Conservation (phyloP, 2,797 vertebrate species). For the Centropyge bicolor region DNA sequence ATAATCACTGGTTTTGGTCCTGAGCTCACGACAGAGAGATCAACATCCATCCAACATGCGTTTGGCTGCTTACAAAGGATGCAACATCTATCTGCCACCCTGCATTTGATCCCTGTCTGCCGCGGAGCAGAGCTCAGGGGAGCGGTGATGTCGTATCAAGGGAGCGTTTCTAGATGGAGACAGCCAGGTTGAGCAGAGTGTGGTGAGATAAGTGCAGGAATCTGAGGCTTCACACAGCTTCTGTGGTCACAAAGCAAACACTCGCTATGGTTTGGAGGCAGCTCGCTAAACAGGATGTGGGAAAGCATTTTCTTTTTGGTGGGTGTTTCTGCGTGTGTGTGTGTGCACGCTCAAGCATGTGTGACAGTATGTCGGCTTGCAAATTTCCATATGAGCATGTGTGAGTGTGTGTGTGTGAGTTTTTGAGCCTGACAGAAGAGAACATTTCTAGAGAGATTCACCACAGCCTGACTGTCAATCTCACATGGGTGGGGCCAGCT, state of each 20-base stretch:
- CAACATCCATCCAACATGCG: neutral
- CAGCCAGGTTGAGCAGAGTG: constrained; percentile 43
- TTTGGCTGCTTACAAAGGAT: neutral
- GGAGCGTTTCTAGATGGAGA: constrained; percentile 47
- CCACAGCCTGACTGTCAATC: constrained; percentile 36
- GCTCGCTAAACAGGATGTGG: constrained; percentile 56
- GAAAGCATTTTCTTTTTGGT: constrained; percentile 27
- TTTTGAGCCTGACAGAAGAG: constrained; percentile 23
- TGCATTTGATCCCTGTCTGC: constrained; percentile 35
- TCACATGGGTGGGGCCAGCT: constrained; percentile 36
- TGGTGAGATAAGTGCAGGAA: constrained; percentile 45
- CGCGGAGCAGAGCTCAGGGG: constrained; percentile 25
- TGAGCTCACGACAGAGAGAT: neutral
- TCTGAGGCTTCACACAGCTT: constrained; percentile 45
- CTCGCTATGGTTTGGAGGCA: constrained; percentile 20
- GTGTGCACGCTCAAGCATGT: constrained; percentile 12
- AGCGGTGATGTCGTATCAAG: constrained; percentile 38
- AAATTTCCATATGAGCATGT: constrained; percentile 41
- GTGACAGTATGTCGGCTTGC: constrained; percentile 31
- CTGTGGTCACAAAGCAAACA: constrained; percentile 55
- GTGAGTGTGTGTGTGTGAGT: constrained; percentile 12
- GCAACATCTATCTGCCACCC: neutral
- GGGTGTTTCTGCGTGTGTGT: constrained; percentile 2
- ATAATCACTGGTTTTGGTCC: neutral
- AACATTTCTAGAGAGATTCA: constrained; percentile 19